These are phyloP conservation scores for Brachyhypopomus occidentalis DNA, from an alignment of 2,113 vertebrate genomes.

Conservation along the genomic window DNA sequence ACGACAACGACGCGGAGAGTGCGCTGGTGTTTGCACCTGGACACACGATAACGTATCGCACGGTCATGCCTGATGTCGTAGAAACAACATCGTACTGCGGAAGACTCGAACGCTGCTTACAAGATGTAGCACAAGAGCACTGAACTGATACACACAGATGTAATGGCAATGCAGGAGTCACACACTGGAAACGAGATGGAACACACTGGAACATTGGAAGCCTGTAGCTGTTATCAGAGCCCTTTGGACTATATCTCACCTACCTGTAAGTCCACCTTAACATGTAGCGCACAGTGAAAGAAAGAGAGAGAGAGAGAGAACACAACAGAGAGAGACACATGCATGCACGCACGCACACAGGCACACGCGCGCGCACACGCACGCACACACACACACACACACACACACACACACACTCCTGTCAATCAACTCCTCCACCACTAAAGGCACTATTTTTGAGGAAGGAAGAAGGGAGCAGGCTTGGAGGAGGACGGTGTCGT, in stretches of 20 bases:
- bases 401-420: slow-evolving; percentile 58
- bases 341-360: slow-evolving; percentile 54
- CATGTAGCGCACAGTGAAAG: slow-evolving; percentile 69
- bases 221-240: neutral
- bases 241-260: slow-evolving; percentile 65
- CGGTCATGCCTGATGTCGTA: neutral
- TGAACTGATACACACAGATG: slow-evolving; percentile 42
- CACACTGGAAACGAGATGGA: neutral
- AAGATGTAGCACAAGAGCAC: slow-evolving; percentile 27
- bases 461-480: neutral
- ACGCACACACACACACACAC: neutral
- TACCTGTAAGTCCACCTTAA: slow-evolving; percentile 95
- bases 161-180: slow-evolving; percentile 40
- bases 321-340: no score
- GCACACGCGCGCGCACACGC: neutral
- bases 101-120: neutral
- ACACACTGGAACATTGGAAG: neutral
- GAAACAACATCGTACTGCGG: neutral
- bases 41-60: neutral
- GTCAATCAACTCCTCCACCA: slow-evolving; percentile 54
- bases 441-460: slow-evolving; percentile 18
- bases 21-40: neutral
- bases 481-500: neutral
- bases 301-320: slow-evolving; percentile 48
- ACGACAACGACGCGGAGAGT: neutral